Conservation (phyloP, 1,140 invertebrate genomes). For the Hylyphantes graminicola region DNA sequence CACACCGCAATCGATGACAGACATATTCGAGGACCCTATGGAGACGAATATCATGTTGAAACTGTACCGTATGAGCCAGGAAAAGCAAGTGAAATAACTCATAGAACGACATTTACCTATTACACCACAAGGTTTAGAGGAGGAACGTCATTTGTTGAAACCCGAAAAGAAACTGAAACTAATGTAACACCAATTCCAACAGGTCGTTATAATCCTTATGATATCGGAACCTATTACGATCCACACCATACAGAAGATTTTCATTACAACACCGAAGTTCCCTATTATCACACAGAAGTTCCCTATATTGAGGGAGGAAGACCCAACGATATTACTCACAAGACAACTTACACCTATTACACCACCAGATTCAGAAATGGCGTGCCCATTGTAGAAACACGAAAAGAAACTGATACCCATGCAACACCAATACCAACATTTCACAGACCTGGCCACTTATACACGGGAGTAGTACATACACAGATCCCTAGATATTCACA, state of each 20-base stretch:
- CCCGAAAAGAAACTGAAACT: constrained; percentile 79
- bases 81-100: constrained; percentile 39
- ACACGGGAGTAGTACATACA: not conserved
- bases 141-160: constrained; percentile 80
- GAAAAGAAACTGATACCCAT: constrained; percentile 77
- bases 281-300: constrained; percentile 8
- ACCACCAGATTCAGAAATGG: constrained; percentile 85
- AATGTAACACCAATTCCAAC: constrained; percentile 38
- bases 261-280: constrained; percentile 24
- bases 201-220: constrained; percentile 29
- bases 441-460: constrained; percentile 9
- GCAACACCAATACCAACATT: constrained; percentile 28
- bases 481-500: constrained; percentile 11
- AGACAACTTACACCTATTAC: constrained; percentile 75
- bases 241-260: not conserved
- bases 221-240: constrained; percentile 54
- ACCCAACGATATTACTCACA: constrained; percentile 16
- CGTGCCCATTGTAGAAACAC: constrained; percentile 81
- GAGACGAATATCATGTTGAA: constrained; percentile 39
- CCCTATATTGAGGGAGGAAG: constrained; percentile 5
- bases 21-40: constrained; percentile 14
- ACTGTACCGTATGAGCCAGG: constrained; percentile 40
- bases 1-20: not conserved
- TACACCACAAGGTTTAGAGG: constrained; percentile 89
- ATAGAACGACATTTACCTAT: constrained; percentile 73